Percentiles rank a stretch among this genome's conserved stretches.
Evolutionary conservation across 2,888 invertebrate species (phyloP).

Genomic region (Ectemnius cavifrons): DNA sequence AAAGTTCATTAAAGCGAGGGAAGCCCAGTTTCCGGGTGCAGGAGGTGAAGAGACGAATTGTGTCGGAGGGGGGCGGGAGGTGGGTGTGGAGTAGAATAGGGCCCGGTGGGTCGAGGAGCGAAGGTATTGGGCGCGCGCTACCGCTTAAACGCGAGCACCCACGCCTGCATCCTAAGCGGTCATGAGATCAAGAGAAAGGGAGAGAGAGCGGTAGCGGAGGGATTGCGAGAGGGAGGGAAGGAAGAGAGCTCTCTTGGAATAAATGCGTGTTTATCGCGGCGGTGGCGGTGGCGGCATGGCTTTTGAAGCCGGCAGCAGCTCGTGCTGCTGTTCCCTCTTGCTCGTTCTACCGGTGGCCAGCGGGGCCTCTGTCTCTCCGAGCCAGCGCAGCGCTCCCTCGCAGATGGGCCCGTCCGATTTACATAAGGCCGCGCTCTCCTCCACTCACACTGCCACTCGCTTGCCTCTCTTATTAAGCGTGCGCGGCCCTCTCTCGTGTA

Average conservation of each 20-base stretch:
- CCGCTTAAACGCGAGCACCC: slow-evolving; percentile 60
- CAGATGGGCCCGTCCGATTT: slow-evolving; percentile 66
- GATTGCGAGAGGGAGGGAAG: slow-evolving; percentile 17
- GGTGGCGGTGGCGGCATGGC: slow-evolving; percentile 72
- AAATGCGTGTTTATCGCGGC: slow-evolving; percentile 75
- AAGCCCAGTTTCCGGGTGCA: too few relatives aligned
- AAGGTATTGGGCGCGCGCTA: slow-evolving; percentile 41
- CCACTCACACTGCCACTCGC: slow-evolving; percentile 48
- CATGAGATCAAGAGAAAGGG: too few relatives aligned
- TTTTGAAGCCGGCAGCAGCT: slow-evolving; percentile 68
- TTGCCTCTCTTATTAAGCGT: slow-evolving; percentile 65
- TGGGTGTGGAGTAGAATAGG: too few relatives aligned
- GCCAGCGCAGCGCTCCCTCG: slow-evolving; percentile 35
- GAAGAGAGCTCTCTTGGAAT: slow-evolving; percentile 57
- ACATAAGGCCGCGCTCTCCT: slow-evolving; percentile 61
- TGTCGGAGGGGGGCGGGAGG: slow-evolving; percentile 4
- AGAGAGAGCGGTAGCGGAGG: neutral
- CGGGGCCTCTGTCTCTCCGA: slow-evolving; percentile 12
- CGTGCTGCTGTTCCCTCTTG: slow-evolving; percentile 44
- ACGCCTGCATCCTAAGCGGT: slow-evolving; percentile 38
- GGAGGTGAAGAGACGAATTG: neutral
- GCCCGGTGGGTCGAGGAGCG: too few relatives aligned
- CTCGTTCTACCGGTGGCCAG: slow-evolving; percentile 14
- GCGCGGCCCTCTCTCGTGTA: slow-evolving; percentile 43
- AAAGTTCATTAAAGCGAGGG: too few relatives aligned